phyloP scores from a whole-genome alignment of 2,113 vertebrate genomes.

The Thalassarche chlororhynchos region DNA sequence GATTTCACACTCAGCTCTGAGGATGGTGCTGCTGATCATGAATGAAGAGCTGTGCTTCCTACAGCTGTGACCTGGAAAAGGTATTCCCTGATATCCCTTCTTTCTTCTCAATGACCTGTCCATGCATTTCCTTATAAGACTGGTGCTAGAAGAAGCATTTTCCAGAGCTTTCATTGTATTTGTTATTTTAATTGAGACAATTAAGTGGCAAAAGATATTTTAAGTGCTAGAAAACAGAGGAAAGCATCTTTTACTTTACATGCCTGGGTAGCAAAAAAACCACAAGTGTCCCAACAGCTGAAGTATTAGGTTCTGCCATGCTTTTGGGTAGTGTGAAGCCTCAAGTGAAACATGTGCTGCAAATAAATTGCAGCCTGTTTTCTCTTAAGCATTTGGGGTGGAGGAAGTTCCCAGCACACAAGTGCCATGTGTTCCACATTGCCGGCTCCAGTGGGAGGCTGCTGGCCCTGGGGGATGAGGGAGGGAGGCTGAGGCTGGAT shows the following conservation, averaged over 20 bases:
- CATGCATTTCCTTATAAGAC: not conserved
- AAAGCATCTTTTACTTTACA: not conserved
- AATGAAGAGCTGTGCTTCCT: not conserved
- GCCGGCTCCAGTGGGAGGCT: not conserved
- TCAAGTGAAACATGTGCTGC: not conserved
- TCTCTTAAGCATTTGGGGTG: not conserved
- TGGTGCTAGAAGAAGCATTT: not conserved
- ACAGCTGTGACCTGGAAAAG: not conserved
- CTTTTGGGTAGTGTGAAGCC: not conserved
- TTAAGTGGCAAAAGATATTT: not conserved
- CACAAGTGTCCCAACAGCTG: not conserved
- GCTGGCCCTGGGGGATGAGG: not conserved
- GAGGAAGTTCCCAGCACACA: not conserved
- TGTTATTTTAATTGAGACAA: not conserved
- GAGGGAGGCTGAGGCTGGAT: not conserved
- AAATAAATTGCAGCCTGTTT: not conserved
- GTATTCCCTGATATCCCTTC: not conserved
- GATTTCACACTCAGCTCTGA: not conserved
- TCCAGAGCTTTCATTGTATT: not conserved
- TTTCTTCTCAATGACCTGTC: not conserved
- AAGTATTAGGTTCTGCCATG: not conserved
- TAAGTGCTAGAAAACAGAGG: not conserved
- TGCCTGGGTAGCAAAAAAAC: not conserved
- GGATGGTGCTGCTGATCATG: not conserved
- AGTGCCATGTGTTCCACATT: not conserved